Evolutionary conservation across 2,888 invertebrate genomes (phyloP).

Genomic region (Cerastis leucographa): DNA sequence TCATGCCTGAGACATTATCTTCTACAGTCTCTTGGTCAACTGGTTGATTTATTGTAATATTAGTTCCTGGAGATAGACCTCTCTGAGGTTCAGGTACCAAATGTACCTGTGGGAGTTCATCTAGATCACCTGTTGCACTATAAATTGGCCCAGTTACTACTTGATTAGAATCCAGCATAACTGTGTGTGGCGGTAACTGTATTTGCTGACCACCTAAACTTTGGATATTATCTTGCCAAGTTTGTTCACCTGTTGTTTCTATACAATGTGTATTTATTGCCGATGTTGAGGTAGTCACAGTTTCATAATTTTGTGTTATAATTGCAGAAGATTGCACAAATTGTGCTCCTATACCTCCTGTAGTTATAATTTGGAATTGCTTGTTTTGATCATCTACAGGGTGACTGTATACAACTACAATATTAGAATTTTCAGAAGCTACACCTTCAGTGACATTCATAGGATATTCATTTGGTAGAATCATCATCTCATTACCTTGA

Average conservation of each 20-base stretch:
- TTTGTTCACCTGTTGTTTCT: conserved; percentile 76
- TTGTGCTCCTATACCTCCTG: conserved; percentile 82
- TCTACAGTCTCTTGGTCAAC: conserved; percentile 30
- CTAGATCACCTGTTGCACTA: conserved; percentile 61
- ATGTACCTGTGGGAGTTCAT: conserved; percentile 75
- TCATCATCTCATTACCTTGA: conserved; percentile 92
- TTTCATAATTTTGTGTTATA: conserved; percentile 85
- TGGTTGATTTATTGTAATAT: conserved; percentile 41
- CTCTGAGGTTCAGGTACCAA: conserved; percentile 63
- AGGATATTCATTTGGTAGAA: conserved; percentile 91
- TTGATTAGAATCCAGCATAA: conserved; percentile 62
- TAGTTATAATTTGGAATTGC: conserved; percentile 87
- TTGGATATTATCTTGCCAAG: conserved; percentile 79
- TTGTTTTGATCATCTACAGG: conserved; percentile 90
- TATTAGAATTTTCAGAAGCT: conserved; percentile 90
- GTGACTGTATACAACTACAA: conserved; percentile 92
- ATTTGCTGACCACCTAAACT: conserved; percentile 69
- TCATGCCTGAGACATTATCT: conserved; percentile 13
- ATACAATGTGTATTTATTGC: conserved; percentile 85
- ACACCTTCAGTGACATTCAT: conserved; percentile 89
- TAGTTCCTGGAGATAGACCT: conserved; percentile 46
- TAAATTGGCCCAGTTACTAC: conserved; percentile 60
- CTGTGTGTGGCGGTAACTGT: conserved; percentile 66
- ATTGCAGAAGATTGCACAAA: conserved; percentile 85
- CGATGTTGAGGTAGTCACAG: conserved; percentile 85